A percentile compares a stretch with the other conserved stretches of the same genome.
Conservation (phyloP, 2,888 invertebrate genomes). For the Cancer borealis region DNA sequence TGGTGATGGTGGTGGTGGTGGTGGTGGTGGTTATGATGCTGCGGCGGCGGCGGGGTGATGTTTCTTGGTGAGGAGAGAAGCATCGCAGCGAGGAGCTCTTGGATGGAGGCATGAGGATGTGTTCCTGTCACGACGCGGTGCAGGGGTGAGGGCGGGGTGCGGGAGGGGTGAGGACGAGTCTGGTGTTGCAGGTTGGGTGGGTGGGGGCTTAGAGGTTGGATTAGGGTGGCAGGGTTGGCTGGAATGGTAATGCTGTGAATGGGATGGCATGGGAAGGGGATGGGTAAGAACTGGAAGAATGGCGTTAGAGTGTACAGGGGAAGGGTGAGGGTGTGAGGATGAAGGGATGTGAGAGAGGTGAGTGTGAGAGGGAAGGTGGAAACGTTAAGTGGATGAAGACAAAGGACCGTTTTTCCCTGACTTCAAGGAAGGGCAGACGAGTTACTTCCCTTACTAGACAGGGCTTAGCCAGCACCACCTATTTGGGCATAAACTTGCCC, state of each 20-base stretch:
- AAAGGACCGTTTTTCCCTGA: neutral
- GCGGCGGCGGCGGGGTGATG: neutral
- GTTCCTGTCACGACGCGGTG: conserved; percentile 27
- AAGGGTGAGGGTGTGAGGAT: neutral
- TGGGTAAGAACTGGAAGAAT: neutral
- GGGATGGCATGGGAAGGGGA: neutral
- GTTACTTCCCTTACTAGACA: conserved; percentile 26
- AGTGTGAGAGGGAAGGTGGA: neutral
- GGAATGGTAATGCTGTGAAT: neutral
- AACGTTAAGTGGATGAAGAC: neutral
- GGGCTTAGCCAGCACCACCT: neutral
- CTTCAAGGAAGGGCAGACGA: neutral
- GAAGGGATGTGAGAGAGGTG: neutral
- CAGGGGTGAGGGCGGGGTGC: neutral
- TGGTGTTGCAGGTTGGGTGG: neutral
- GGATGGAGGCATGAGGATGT: neutral
- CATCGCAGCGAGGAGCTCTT: neutral
- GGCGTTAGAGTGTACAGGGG: neutral
- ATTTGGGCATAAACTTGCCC: conserved; percentile 14
- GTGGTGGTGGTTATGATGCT: neutral
- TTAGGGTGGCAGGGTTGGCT: neutral
- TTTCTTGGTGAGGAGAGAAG: neutral
- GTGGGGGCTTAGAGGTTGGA: neutral
- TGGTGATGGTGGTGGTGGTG: neutral
- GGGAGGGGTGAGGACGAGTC: conserved; percentile 12